These are phyloP conservation scores for Euura saliciscinereae DNA, from an alignment of 1,140 invertebrate genomes.

Conservation along the genomic window DNA sequence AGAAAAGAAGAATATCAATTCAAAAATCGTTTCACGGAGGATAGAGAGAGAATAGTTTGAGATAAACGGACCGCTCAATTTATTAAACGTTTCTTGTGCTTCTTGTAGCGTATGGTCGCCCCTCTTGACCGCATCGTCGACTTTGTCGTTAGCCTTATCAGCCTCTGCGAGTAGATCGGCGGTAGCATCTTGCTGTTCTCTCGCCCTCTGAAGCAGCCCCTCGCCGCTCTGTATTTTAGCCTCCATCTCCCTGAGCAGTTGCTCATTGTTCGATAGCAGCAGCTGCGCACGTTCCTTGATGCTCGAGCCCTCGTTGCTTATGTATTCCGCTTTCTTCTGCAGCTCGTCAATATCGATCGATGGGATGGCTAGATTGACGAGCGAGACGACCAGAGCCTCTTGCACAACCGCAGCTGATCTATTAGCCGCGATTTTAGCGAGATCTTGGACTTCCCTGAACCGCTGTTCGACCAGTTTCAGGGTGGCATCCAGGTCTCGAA, in stretches of 20 bases:
- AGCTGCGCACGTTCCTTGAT: slow-evolving; percentile 72
- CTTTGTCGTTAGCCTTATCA: slow-evolving; percentile 74
- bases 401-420: slow-evolving; percentile 78
- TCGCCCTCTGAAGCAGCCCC: slow-evolving; percentile 60
- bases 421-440: slow-evolving; percentile 73
- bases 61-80: slow-evolving; percentile 72
- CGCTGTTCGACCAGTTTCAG: slow-evolving; percentile 61
- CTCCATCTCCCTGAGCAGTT: slow-evolving; percentile 66
- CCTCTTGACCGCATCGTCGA: slow-evolving; percentile 79
- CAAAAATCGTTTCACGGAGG: slow-evolving; percentile 18
- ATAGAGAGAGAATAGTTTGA: slow-evolving; percentile 4
- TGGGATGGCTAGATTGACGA: slow-evolving; percentile 77
- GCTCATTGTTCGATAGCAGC: slow-evolving; percentile 66
- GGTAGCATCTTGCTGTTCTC: slow-evolving; percentile 66
- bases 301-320: slow-evolving; percentile 65
- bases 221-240: slow-evolving; percentile 61
- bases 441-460: slow-evolving; percentile 64
- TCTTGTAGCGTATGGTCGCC: slow-evolving; percentile 86
- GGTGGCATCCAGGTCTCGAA: slow-evolving; percentile 69
- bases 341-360: slow-evolving; percentile 74
- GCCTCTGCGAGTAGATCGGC: slow-evolving; percentile 73
- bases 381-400: slow-evolving; percentile 78
- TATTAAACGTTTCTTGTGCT: slow-evolving; percentile 85
- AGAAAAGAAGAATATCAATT: slow-evolving; percentile 27
- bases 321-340: slow-evolving; percentile 67